phyloP scores from a whole-genome alignment of 2,797 vertebrate genomes.

The Anniella stebbinsi region DNA sequence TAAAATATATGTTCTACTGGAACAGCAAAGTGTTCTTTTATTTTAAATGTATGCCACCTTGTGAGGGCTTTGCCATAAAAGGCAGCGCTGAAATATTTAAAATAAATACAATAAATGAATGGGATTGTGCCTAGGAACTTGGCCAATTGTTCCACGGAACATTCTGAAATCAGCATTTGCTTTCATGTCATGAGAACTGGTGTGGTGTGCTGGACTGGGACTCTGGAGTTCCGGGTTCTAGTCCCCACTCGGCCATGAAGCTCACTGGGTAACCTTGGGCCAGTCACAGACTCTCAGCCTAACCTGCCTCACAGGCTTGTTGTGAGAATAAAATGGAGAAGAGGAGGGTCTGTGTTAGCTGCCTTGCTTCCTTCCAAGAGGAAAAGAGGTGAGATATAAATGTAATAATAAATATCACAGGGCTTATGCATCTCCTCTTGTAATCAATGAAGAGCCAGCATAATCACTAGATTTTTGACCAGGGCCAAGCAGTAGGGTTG shows the following conservation, averaged over 20 bases:
- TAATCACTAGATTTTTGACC: not conserved
- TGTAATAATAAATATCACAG: not conserved
- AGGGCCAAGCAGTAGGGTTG: not conserved
- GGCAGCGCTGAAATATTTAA: not conserved
- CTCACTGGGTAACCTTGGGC: no score
- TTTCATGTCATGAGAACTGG: no score
- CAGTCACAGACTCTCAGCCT: no score
- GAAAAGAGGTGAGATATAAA: no score
- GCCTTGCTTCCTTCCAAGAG: no score
- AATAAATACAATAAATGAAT: not conserved
- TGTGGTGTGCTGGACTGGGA: no score
- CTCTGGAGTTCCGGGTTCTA: no score
- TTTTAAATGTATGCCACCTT: not conserved
- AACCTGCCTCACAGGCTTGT: no score
- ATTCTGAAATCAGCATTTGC: not conserved
- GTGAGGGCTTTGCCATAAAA: not conserved
- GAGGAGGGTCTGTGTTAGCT: no score
- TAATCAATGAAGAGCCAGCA: not conserved
- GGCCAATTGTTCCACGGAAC: not conserved
- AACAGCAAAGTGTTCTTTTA: not conserved
- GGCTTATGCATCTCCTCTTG: not conserved
- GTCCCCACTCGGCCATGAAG: no score
- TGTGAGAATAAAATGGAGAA: no score
- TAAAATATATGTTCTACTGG: not conserved
- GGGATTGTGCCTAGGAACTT: not conserved